A percentile compares a stretch with the other conserved stretches of the same genome.
phyloP scores from a whole-genome alignment of 30 jellyfish, hydroid and myxozoan genomes.

The Hydractinia symbiolongicarpus region DNA sequence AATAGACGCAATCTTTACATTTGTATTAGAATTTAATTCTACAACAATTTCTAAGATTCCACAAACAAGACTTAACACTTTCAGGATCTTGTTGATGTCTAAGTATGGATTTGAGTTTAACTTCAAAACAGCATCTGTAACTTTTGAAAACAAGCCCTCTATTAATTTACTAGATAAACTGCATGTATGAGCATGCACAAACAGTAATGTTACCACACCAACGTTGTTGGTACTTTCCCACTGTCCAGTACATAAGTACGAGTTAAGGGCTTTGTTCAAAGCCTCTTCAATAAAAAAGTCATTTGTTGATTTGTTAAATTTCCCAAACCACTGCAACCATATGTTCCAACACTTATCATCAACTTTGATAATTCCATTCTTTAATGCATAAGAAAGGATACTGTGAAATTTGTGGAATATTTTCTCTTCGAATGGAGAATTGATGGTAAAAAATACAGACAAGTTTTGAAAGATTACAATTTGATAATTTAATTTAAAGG shows the following conservation, averaged over 20 bases:
- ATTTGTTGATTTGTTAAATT: not conserved
- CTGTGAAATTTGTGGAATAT: not conserved
- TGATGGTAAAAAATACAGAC: not conserved
- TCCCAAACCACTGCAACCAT: slow-evolving; percentile 4
- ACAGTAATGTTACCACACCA: not conserved
- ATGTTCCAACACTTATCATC: slow-evolving; percentile 16
- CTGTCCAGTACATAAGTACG: not conserved
- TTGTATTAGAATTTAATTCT: too few relatives aligned
- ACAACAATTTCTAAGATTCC: not conserved
- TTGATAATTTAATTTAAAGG: slow-evolving; percentile 13
- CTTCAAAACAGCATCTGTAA: slow-evolving; percentile 19
- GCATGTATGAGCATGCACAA: not conserved
- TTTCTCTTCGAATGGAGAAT: not conserved
- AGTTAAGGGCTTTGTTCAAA: not conserved
- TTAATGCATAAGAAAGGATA: not conserved
- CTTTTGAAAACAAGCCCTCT: not conserved
- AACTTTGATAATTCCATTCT: not conserved
- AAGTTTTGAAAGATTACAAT: slow-evolving; percentile 18
- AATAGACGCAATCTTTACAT: too few relatives aligned
- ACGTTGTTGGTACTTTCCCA: not conserved
- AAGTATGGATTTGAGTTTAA: slow-evolving; percentile 41
- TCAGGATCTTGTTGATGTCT: slow-evolving; percentile 5
- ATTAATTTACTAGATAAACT: not conserved
- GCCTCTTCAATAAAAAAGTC: not conserved
- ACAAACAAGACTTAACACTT: not conserved